phyloP scores from a whole-genome alignment of 2,113 vertebrate species.

The Steatornis caripensis region DNA sequence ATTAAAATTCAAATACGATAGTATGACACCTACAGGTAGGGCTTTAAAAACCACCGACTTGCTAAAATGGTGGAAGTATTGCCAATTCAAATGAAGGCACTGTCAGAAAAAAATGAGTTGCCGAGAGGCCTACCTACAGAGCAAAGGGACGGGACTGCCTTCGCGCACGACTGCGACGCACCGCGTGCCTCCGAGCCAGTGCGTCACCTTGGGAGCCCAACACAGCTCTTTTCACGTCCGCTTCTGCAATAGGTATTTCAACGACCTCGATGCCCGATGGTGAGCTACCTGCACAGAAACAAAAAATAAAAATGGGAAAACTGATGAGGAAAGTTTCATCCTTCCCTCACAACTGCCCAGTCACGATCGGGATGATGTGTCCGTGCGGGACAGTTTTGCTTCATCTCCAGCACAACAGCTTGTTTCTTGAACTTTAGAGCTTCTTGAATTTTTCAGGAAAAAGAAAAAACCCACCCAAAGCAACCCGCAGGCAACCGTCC shows the following conservation, averaged over 20 bases:
- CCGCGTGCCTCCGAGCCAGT: too few relatives aligned
- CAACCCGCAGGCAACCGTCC: background rate
- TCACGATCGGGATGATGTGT: rapidly evolving
- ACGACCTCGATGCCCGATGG: rapidly evolving
- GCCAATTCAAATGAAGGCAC: background rate
- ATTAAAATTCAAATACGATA: background rate
- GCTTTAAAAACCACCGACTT: background rate
- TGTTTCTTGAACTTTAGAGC: background rate
- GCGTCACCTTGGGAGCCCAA: background rate
- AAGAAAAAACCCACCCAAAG: rapidly evolving
- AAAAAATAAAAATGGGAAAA: background rate
- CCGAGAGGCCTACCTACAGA: background rate
- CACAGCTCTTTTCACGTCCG: background rate
- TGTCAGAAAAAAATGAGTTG: background rate
- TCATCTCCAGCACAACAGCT: background rate
- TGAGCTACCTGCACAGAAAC: background rate
- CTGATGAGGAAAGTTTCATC: background rate
- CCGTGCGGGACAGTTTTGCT: rapidly evolving
- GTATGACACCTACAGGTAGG: background rate
- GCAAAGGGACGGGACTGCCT: background rate
- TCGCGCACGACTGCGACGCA: too few relatives aligned
- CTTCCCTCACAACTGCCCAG: background rate
- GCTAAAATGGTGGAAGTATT: background rate
- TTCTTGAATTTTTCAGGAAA: background rate
- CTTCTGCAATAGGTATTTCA: background rate